Percentiles rank a stretch among this genome's conserved stretches.
Conservation (phyloP, 2,113 vertebrate genomes). For the Macquaria australasica region DNA sequence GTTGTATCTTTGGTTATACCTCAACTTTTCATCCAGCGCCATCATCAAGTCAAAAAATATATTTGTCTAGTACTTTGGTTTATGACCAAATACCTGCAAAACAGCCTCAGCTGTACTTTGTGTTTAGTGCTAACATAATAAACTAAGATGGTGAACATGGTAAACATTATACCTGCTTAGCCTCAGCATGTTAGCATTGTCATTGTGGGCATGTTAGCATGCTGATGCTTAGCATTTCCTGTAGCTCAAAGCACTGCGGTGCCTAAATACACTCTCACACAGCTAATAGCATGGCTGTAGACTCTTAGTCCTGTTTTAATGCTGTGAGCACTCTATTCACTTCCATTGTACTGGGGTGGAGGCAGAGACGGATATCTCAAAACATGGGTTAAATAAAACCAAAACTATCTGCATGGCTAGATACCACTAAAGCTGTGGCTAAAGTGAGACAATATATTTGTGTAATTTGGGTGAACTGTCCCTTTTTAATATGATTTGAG, state of each 20-base stretch:
- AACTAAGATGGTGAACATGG: neutral
- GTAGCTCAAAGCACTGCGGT: neutral
- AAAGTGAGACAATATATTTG: neutral
- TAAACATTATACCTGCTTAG: neutral
- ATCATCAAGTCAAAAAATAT: too few species aligned
- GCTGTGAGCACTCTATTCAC: neutral
- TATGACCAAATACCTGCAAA: neutral
- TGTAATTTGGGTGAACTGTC: neutral
- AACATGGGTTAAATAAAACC: neutral
- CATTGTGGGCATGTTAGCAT: neutral
- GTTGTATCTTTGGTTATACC: too few species aligned
- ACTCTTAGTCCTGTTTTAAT: neutral
- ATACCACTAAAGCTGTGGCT: neutral
- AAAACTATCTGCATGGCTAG: neutral
- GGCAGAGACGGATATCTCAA: neutral
- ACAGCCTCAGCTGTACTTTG: neutral
- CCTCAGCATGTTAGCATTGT: neutral
- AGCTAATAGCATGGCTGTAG: neutral
- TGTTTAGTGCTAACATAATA: neutral
- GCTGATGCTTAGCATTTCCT: neutral
- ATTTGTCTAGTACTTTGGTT: neutral
- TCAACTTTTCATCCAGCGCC: too few species aligned
- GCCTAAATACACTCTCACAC: neutral
- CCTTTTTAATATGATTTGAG: constrained; percentile 23
- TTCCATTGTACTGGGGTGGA: neutral